Evolutionary conservation across 2,888 invertebrate genomes (phyloP).

Genomic region (Pimpla rufipes): DNA sequence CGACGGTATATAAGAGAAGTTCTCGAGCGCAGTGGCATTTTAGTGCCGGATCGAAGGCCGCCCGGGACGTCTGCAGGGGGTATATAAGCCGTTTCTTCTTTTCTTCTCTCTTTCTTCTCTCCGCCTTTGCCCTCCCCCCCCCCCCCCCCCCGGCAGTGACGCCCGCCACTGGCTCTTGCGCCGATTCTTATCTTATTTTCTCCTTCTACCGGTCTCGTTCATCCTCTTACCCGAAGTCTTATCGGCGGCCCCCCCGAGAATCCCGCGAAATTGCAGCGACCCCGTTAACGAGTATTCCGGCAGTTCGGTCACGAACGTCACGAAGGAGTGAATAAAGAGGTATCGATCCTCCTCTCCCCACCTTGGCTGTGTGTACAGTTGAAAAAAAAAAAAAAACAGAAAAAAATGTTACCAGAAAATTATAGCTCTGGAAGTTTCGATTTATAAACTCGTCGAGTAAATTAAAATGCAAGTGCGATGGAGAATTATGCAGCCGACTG

Average conservation of each 20-base stretch:
- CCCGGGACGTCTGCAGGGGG: neutral
- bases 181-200: conserved; percentile 10
- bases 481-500: too few relatives aligned
- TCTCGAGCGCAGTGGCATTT: neutral
- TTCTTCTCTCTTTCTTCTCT: neutral
- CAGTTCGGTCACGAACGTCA: conserved; percentile 62
- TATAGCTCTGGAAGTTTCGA: too few relatives aligned
- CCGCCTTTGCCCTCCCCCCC: neutral
- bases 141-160: neutral
- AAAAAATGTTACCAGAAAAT: too few relatives aligned
- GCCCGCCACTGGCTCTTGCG: neutral
- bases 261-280: conserved; percentile 47
- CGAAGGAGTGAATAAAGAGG: conserved; percentile 52
- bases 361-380: neutral
- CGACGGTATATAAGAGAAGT: neutral
- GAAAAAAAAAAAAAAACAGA: too few relatives aligned
- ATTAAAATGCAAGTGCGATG: too few relatives aligned
- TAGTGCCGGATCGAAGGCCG: neutral
- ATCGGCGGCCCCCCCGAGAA: conserved; percentile 30
- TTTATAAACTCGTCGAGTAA: too few relatives aligned
- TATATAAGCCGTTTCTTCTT: neutral
- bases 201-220: neutral
- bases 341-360: conserved; percentile 41
- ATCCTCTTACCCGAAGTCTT: conserved; percentile 35
- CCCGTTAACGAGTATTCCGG: conserved; percentile 54